Evolutionary conservation across 2,113 vertebrate genomes (phyloP).

Genomic region (Jacana jacana): DNA sequence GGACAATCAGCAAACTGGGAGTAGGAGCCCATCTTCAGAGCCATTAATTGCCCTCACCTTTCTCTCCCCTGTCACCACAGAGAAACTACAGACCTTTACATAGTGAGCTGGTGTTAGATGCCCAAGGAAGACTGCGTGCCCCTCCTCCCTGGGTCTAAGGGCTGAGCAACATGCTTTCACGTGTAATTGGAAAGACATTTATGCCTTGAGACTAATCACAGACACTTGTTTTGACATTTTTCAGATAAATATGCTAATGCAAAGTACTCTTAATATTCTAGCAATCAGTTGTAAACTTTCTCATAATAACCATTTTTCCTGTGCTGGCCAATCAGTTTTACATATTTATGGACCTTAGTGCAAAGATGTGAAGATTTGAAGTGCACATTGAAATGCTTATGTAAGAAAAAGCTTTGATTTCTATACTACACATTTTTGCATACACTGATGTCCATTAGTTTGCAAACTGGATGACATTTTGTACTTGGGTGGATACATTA

Average conservation of each 20-base stretch:
- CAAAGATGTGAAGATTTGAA: neutral
- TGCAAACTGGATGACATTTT: neutral
- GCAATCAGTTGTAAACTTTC: neutral
- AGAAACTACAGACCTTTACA: neutral
- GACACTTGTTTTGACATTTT: neutral
- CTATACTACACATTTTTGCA: neutral
- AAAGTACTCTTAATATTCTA: neutral
- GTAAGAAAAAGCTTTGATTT: neutral
- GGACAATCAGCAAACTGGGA: neutral
- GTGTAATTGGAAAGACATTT: neutral
- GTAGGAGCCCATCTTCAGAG: neutral
- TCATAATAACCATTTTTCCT: neutral
- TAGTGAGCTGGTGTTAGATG: neutral
- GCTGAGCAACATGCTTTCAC: neutral
- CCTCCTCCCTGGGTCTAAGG: accelerated
- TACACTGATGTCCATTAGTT: neutral
- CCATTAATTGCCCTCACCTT: neutral
- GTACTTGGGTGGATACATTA: neutral
- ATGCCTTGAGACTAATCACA: neutral
- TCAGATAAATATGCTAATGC: neutral
- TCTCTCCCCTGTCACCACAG: neutral
- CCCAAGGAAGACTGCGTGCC: neutral
- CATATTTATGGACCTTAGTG: neutral
- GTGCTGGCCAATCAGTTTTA: neutral
- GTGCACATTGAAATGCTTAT: neutral